These are phyloP conservation scores for Steinernema carpocapsae DNA, from an alignment of 2,888 invertebrate species.

Conservation along the genomic window DNA sequence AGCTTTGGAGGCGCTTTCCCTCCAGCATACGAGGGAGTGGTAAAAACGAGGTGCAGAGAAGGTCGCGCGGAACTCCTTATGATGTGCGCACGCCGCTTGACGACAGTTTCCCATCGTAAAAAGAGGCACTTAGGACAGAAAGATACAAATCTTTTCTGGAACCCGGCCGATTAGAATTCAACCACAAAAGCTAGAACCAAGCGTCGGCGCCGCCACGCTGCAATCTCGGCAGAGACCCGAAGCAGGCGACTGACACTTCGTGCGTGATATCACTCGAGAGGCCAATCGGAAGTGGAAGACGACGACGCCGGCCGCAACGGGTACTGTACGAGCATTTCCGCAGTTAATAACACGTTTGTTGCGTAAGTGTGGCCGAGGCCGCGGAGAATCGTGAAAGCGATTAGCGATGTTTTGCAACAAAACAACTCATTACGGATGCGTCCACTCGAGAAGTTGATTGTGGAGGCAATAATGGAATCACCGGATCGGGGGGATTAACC, in stretches of 20 bases:
- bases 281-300: constrained; percentile 2
- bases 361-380: neutral
- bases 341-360: constrained; percentile 7
- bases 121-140: neutral
- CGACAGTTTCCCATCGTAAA: constrained; percentile 30
- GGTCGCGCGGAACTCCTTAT: constrained; percentile 31
- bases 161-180: neutral
- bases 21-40: neutral
- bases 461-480: constrained; percentile 17
- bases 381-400: neutral
- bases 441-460: neutral
- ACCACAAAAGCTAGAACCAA: neutral
- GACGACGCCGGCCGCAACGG: neutral
- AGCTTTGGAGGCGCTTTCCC: too few species aligned
- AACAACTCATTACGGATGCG: constrained; percentile 10
- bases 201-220: neutral
- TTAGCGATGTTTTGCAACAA: constrained; percentile 23
- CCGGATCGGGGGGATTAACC: constrained; percentile 8
- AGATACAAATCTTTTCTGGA: neutral
- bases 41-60: constrained; percentile 19
- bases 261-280: neutral
- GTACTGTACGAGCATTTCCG: neutral
- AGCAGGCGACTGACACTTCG: constrained; percentile 5
- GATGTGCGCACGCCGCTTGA: constrained; percentile 28
- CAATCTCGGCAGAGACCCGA: neutral